A percentile compares a stretch with the other conserved stretches of the same genome.
These are phyloP conservation scores for Lophotriccus pileatus DNA, from an alignment of 2,797 vertebrate genomes.

Conservation along the genomic window DNA sequence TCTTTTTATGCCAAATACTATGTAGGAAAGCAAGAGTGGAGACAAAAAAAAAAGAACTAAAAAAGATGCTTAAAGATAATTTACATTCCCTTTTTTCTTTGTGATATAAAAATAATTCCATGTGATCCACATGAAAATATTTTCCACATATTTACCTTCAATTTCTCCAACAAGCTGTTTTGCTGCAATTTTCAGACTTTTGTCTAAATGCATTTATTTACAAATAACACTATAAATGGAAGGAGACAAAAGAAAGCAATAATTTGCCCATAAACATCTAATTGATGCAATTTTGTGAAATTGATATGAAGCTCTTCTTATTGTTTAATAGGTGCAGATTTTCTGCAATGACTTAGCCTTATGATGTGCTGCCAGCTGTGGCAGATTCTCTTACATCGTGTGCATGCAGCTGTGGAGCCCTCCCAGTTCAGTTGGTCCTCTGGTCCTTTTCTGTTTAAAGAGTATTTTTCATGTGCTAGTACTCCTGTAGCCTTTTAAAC, in stretches of 20 bases:
- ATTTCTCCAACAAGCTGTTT: neutral
- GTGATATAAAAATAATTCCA: neutral
- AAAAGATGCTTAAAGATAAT: neutral
- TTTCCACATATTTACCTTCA: neutral
- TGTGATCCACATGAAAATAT: neutral
- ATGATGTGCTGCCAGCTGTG: neutral
- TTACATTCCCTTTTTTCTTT: neutral
- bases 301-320: neutral
- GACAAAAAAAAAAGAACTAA: neutral
- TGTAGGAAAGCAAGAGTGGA: neutral
- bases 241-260: neutral
- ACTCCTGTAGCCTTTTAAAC: neutral
- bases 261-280: neutral
- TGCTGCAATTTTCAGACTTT: neutral
- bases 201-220: neutral
- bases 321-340: neutral
- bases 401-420: neutral
- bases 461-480: neutral
- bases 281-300: neutral
- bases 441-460: neutral
- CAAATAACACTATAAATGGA: neutral
- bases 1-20: neutral
- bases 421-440: neutral
- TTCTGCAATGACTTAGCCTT: neutral
- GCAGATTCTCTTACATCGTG: accelerated